These are phyloP conservation scores for Agelaius phoeniceus DNA, from an alignment of 2,113 vertebrate species.

Conservation along the genomic window DNA sequence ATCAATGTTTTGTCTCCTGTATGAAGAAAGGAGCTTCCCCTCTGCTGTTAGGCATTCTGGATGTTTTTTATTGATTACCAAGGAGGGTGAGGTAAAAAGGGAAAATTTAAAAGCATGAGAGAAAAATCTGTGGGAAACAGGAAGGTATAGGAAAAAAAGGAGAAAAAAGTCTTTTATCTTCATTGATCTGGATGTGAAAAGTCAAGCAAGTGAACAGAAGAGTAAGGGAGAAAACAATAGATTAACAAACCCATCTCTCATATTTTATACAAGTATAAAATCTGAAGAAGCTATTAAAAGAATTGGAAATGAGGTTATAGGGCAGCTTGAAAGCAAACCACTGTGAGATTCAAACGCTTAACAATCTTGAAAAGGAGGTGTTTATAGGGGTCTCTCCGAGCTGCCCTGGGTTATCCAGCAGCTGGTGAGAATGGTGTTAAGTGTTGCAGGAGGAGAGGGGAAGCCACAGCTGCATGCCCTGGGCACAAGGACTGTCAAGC, in stretches of 20 bases:
- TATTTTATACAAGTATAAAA: neutral
- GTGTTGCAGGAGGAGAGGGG: neutral
- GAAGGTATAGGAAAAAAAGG: neutral
- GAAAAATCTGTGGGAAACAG: neutral
- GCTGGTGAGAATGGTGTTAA: neutral
- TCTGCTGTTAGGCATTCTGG: neutral
- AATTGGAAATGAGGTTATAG: neutral
- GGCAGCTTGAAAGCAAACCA: neutral
- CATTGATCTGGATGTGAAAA: neutral
- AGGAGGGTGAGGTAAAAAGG: neutral
- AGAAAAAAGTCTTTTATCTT: neutral
- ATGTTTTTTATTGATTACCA: neutral
- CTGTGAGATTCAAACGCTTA: neutral
- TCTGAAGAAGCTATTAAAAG: neutral
- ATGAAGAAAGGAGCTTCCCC: neutral
- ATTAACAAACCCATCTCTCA: neutral
- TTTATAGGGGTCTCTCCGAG: neutral
- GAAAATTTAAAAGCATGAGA: neutral
- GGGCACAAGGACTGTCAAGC: neutral
- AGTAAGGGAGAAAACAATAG: neutral
- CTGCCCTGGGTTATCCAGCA: neutral
- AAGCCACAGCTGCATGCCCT: constrained; percentile 24
- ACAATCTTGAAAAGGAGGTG: neutral
- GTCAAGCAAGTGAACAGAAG: neutral
- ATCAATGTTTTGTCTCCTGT: neutral